Conservation (phyloP, 2,797 vertebrate species). For the Craterocephalus amniculus region DNA sequence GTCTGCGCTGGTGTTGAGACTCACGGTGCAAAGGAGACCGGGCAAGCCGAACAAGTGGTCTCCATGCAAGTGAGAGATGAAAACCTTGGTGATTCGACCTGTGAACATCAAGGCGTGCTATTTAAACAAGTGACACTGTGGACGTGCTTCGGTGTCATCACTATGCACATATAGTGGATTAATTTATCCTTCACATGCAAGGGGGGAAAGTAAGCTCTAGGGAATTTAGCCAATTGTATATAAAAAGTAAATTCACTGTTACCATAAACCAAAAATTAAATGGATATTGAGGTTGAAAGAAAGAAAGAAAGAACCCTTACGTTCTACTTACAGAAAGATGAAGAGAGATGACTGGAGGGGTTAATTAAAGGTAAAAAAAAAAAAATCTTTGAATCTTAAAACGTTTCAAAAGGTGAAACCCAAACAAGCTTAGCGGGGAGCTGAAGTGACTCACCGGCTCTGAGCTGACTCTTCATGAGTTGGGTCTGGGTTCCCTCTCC, state of each 20-base stretch:
- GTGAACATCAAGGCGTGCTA: conserved; percentile 5
- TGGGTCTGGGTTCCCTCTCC: conserved; percentile 95
- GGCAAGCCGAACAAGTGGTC: conserved; percentile 95
- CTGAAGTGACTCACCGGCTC: conserved; percentile 82
- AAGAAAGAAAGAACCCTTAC: too few species aligned
- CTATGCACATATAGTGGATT: neutral
- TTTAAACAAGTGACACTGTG: neutral
- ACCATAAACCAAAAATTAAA: too few species aligned
- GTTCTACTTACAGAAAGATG: neutral
- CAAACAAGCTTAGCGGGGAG: neutral
- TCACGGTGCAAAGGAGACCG: conserved; percentile 92
- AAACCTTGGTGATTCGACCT: conserved; percentile 94
- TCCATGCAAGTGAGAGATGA: conserved; percentile 94
- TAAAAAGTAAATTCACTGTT: too few species aligned
- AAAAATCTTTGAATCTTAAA: too few species aligned
- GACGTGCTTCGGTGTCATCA: too few species aligned
- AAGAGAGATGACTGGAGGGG: neutral
- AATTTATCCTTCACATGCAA: neutral
- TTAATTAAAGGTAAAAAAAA: too few species aligned
- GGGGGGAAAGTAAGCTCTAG: neutral
- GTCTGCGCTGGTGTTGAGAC: conserved; percentile 82
- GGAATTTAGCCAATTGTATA: too few species aligned
- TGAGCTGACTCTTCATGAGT: conserved; percentile 90
- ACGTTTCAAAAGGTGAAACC: too few species aligned
- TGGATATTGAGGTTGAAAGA: neutral